phyloP scores from a whole-genome alignment of 2,797 vertebrate genomes.

The Labeo calbasu region DNA sequence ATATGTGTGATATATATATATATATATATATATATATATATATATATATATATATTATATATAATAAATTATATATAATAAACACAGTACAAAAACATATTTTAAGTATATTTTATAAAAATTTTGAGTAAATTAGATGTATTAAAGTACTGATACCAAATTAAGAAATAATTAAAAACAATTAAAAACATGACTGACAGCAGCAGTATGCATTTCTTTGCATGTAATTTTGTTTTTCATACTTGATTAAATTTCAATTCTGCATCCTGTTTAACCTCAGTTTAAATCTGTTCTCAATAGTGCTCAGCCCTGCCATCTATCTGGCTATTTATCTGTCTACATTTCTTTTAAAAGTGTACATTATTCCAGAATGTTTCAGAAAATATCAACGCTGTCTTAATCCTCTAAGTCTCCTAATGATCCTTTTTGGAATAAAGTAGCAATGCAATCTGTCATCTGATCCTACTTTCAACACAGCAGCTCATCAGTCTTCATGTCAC shows the following conservation, averaged over 20 bases:
- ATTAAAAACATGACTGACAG: not conserved
- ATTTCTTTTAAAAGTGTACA: not conserved
- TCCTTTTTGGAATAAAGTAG: not conserved
- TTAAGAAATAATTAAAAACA: not conserved
- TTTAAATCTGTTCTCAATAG: not conserved
- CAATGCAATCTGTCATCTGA: not conserved
- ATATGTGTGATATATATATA: too few species aligned
- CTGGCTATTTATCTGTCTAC: not conserved
- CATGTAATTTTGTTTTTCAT: not conserved
- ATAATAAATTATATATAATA: too few species aligned
- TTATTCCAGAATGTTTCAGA: not conserved
- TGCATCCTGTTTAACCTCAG: not conserved
- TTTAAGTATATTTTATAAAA: too few species aligned
- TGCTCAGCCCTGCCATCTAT: not conserved
- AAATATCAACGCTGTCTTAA: not conserved
- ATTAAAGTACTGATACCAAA: too few species aligned
- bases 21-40: too few species aligned
- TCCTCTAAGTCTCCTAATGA: not conserved
- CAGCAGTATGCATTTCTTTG: not conserved
- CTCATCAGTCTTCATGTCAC: conserved; percentile 38
- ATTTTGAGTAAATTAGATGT: too few species aligned
- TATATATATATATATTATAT: too few species aligned
- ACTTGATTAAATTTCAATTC: not conserved
- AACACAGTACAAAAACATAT: not conserved
- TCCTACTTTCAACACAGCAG: not conserved